Evolutionary conservation across 2,797 vertebrate genomes (phyloP).

Genomic region (Phalanger gymnotis): DNA sequence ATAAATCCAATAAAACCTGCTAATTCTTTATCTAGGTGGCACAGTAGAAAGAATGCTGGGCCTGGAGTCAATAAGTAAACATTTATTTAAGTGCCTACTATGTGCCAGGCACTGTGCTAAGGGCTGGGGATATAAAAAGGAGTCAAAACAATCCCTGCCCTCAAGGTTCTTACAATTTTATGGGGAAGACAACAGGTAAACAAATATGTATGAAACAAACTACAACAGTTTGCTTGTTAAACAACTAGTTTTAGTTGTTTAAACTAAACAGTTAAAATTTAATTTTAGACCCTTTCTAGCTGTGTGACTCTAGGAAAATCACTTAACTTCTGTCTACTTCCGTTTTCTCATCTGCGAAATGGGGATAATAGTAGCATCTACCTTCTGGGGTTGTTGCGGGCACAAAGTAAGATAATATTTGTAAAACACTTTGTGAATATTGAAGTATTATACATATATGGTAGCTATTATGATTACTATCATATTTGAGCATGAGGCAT

Average conservation of each 20-base stretch:
- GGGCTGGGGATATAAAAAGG: not conserved
- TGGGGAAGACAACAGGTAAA: not conserved
- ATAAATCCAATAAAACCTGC: not conserved
- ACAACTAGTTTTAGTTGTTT: no score
- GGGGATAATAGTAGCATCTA: not conserved
- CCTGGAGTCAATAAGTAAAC: not conserved
- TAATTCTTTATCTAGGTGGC: not conserved
- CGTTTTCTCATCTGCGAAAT: not conserved
- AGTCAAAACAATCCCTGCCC: not conserved
- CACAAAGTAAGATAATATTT: not conserved
- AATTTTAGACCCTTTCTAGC: not conserved
- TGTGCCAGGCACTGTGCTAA: not conserved
- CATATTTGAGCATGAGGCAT: no score
- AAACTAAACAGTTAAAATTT: no score
- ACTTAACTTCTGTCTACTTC: not conserved
- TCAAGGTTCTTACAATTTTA: not conserved
- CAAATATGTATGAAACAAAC: not conserved
- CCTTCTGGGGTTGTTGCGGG: not conserved
- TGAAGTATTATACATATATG: not conserved
- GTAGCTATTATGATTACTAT: not conserved
- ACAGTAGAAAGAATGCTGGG: not conserved
- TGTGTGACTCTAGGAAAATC: not conserved
- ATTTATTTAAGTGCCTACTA: not conserved
- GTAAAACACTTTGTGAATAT: not conserved
- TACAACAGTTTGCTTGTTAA: no score